Conservation (phyloP, 2,797 vertebrate species). For the Hypotaenidia okinawae region DNA sequence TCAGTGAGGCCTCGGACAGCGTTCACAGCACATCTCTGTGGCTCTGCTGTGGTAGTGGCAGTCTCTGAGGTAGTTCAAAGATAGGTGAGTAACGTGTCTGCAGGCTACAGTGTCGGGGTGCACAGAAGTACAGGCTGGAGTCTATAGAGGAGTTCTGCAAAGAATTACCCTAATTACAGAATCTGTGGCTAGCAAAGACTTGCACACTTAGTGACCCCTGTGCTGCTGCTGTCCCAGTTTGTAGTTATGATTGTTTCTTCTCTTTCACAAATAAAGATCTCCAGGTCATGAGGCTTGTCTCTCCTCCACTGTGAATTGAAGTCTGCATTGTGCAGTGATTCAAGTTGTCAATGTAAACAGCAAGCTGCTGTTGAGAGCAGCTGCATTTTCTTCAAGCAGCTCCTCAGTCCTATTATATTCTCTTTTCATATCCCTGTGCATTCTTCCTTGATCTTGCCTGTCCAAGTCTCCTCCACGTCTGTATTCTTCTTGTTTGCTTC, state of each 20-base stretch:
- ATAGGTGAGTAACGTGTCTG: background rate
- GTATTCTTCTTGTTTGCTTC: background rate
- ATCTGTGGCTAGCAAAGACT: background rate
- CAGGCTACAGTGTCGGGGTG: background rate
- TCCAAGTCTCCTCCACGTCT: background rate
- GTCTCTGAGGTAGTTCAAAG: background rate
- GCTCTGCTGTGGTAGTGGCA: background rate
- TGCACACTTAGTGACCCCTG: background rate
- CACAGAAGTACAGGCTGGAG: background rate
- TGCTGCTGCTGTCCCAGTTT: background rate
- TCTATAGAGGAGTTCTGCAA: background rate
- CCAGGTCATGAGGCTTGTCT: background rate
- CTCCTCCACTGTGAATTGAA: background rate
- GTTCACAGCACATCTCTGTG: background rate
- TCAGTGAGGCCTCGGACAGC: accelerated
- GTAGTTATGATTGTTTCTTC: background rate
- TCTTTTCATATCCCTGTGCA: background rate
- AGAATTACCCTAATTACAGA: accelerated
- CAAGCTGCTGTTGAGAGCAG: background rate
- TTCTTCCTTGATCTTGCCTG: background rate
- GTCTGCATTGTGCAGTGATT: background rate
- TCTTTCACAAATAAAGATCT: background rate
- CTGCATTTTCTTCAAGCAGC: background rate
- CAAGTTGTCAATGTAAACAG: background rate
- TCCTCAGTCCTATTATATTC: background rate